These are phyloP conservation scores for Maniola jurtina DNA, from an alignment of 1,140 invertebrate genomes.

Conservation along the genomic window DNA sequence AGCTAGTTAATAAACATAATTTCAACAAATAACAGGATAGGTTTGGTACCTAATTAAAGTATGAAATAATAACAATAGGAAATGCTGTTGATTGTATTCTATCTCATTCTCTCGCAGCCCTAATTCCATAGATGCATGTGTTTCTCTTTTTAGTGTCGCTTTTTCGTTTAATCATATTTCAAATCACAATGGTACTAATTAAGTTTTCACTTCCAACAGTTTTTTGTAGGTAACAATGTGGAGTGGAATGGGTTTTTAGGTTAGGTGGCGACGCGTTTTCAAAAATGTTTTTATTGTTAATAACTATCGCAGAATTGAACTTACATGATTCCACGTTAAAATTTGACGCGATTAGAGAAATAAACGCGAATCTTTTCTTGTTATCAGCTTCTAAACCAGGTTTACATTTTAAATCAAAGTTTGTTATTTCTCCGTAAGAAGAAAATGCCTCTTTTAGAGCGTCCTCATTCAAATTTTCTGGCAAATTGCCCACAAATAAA, in stretches of 20 bases:
- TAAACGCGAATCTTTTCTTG: slow-evolving; percentile 62
- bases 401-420: slow-evolving; percentile 63
- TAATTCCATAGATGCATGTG: no score
- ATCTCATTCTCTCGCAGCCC: no score
- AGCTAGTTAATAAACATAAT: no score
- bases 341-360: slow-evolving; percentile 54
- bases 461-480: slow-evolving; percentile 46
- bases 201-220: no score
- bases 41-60: no score
- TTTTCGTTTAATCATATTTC: no score
- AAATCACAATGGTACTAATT: no score
- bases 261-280: background rate
- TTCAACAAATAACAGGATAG: no score
- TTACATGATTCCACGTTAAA: slow-evolving; percentile 63
- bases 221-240: background rate
- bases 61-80: no score
- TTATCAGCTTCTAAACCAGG: slow-evolving; percentile 45
- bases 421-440: slow-evolving; percentile 55
- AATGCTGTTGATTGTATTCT: no score
- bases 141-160: no score
- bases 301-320: slow-evolving; percentile 27
- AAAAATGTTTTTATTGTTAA: background rate
- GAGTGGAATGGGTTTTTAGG: no score
- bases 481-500: slow-evolving; percentile 67
- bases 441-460: slow-evolving; percentile 52